phyloP scores from a whole-genome alignment of 2,113 vertebrate genomes.

The Podarcis cretensis region DNA sequence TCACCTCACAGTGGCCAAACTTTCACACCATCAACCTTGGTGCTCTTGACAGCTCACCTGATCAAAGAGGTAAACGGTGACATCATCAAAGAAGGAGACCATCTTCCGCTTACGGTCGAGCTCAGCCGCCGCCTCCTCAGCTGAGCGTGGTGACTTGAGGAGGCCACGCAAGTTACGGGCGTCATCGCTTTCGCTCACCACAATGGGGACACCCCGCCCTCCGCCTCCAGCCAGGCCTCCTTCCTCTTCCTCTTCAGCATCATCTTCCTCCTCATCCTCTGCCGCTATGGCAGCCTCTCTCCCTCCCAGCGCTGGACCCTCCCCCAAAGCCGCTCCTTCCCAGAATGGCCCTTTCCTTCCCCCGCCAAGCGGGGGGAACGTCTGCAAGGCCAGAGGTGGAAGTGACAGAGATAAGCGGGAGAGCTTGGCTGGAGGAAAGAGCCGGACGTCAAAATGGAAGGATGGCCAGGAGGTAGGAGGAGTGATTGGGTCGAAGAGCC shows the following conservation, averaged over 20 bases:
- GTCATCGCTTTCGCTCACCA: slow-evolving; percentile 88
- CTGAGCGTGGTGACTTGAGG: slow-evolving; percentile 89
- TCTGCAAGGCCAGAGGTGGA: slow-evolving; percentile 85
- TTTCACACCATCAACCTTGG: background rate
- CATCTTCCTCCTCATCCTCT: slow-evolving; percentile 78
- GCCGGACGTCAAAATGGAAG: background rate
- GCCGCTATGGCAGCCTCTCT: slow-evolving; percentile 78
- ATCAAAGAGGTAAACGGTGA: slow-evolving; percentile 92
- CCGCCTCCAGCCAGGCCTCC: slow-evolving; percentile 69
- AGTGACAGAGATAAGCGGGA: slow-evolving; percentile 90
- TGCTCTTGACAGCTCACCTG: slow-evolving; percentile 76
- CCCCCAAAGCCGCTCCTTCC: slow-evolving; percentile 76
- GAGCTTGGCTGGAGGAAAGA: slow-evolving; percentile 81
- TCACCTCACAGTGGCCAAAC: background rate
- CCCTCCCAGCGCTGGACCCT: slow-evolving; percentile 81
- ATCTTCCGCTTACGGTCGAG: slow-evolving; percentile 84
- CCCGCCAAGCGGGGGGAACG: slow-evolving; percentile 79
- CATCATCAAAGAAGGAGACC: slow-evolving; percentile 87
- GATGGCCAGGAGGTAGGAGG: background rate
- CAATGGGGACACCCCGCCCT: slow-evolving; percentile 79
- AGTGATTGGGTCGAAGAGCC: background rate
- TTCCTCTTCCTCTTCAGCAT: slow-evolving; percentile 86
- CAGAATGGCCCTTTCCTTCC: slow-evolving; percentile 80
- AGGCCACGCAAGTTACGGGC: slow-evolving; percentile 87
- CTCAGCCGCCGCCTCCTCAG: slow-evolving; percentile 83